Evolutionary conservation across 2,797 vertebrate species (phyloP).

Genomic region (Mormyrus proboscirostris): DNA sequence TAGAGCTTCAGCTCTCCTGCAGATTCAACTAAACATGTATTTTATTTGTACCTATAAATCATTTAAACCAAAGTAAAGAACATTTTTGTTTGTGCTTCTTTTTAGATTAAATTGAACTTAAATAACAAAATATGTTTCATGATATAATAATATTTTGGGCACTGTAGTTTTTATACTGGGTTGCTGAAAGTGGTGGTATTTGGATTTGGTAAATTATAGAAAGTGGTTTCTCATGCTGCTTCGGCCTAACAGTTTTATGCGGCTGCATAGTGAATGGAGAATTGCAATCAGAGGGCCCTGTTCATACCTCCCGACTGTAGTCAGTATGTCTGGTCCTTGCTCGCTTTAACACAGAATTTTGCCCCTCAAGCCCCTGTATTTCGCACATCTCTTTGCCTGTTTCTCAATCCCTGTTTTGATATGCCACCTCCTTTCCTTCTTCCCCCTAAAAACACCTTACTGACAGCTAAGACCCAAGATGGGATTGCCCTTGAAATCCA

Average conservation of each 20-base stretch:
- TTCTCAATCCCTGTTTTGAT: background rate
- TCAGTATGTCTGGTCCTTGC: slow-evolving; percentile 17
- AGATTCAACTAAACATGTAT: background rate
- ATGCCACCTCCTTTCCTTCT: background rate
- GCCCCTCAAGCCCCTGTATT: slow-evolving; percentile 28
- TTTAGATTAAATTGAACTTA: background rate
- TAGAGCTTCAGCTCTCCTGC: background rate
- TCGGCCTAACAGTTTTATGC: background rate
- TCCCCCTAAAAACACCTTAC: background rate
- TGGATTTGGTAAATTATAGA: background rate
- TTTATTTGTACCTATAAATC: background rate
- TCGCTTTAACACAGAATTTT: slow-evolving; percentile 22
- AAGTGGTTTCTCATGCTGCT: background rate
- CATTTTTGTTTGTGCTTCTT: background rate
- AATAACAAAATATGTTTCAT: background rate
- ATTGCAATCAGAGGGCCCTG: background rate
- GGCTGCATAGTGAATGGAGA: background rate
- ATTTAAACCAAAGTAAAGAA: background rate
- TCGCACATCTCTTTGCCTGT: background rate
- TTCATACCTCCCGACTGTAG: background rate
- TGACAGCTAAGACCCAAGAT: slow-evolving; percentile 88
- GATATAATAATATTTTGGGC: background rate
- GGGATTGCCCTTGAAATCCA: slow-evolving; percentile 94
- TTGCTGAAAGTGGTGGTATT: background rate
- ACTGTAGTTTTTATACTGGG: background rate